Percentiles rank a stretch among this genome's conserved stretches.
These are phyloP conservation scores for Gambusia yucatana DNA, from an alignment of 2,797 vertebrate genomes.

Conservation along the genomic window DNA sequence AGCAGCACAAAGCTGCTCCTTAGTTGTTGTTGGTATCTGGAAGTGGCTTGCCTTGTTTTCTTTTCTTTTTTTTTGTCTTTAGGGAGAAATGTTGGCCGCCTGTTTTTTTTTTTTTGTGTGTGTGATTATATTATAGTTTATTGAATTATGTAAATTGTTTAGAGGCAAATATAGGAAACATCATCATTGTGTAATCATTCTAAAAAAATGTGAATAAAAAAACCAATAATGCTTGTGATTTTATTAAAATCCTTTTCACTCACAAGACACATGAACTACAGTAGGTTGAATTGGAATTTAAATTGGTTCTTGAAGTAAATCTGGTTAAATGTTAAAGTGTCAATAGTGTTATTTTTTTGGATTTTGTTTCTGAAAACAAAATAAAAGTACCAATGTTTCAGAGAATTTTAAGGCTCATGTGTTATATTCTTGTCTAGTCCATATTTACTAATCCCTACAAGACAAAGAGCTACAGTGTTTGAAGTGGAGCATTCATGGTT, in stretches of 20 bases:
- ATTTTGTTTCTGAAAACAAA: neutral
- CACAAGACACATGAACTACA: neutral
- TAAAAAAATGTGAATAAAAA: too few relatives aligned
- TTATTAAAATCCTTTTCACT: neutral
- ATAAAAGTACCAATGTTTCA: neutral
- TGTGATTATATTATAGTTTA: constrained; percentile 5
- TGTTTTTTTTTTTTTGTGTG: constrained; percentile 28
- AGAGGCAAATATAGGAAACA: constrained; percentile 8
- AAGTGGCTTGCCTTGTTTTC: constrained; percentile 56
- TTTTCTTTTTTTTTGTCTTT: neutral
- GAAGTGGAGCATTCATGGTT: neutral
- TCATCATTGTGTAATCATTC: constrained; percentile 2
- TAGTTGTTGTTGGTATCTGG: constrained; percentile 63
- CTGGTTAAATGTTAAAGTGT: neutral
- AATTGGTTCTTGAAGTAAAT: neutral
- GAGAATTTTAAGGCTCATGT: neutral
- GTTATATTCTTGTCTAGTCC: neutral
- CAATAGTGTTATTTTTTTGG: neutral
- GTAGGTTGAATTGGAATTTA: too few relatives aligned
- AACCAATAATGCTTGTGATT: too few relatives aligned
- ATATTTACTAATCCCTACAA: neutral
- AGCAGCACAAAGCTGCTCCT: constrained; percentile 62
- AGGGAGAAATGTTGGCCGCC: constrained; percentile 34
- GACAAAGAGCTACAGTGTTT: neutral
- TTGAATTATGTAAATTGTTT: constrained; percentile 18